Base-by-base conservation (phyloP, 2,797 vertebrate species). In the Enteromius argenteus region DNA sequence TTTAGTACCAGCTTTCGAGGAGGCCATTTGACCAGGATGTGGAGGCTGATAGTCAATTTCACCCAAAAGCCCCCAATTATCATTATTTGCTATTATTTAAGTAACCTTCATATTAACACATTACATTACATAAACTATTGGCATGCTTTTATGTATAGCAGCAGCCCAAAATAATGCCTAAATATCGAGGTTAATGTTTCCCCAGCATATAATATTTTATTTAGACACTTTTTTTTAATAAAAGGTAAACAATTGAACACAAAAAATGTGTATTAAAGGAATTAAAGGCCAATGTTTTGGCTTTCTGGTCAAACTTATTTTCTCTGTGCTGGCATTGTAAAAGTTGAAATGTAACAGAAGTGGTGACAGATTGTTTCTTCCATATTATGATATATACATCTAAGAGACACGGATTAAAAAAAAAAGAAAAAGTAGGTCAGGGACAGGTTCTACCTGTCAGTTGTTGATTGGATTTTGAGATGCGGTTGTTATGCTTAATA, bases 391-490 rank as follows among this genome's bases (percentile, higher is more conserved):
- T 27, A 27, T 35, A 30, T 62, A 62, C 72, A 53, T 53, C 30
- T 6, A 19, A 51, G 19, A 35, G 30, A 74, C 32, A 53, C 5
- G 5, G 30, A 51, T 72, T 49, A 5, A 69, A 30, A 67, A n/a
- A 42, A 13, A 46, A 46, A 30, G 5, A 13, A 66, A 15, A 64
- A 8, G 5, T n/a, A n/a, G 15, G 71, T 15, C 9, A 69, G 21
- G 21, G 37, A 67, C 37, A 51, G 15, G 27, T 42, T 76, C 35
- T 27, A 39, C 23, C 21, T 4, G 35, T 39, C 13, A 3, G 32
- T 58, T 72, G 42, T 27, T 39, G 7, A 76, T 17, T 76, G n/a
- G n/a, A 77, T 77, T 77, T 77, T 27, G 2, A 44, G 2, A 62
- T 62, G 9, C 6, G 9, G 0, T 13, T 17, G 14, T 60, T 58